These are phyloP conservation scores for Solenopsis invicta DNA, from an alignment of 1,140 invertebrate species.

Conservation along the genomic window DNA sequence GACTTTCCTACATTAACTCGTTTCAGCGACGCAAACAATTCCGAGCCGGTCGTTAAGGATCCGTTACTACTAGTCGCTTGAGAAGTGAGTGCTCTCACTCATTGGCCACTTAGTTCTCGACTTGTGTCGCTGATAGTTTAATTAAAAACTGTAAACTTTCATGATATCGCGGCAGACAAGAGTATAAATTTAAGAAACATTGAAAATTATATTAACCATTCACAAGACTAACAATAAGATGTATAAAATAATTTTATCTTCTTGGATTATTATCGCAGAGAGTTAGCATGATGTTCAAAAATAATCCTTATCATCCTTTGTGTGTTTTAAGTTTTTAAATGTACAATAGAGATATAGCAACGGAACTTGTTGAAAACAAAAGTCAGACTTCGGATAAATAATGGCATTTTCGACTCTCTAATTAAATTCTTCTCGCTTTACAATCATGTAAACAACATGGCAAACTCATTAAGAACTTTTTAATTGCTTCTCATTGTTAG, in stretches of 20 bases:
- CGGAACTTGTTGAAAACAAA: not conserved
- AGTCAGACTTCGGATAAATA: not conserved
- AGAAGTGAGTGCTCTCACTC: conserved; percentile 49
- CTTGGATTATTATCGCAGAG: not conserved
- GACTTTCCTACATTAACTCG: conserved; percentile 81
- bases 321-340: not conserved
- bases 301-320: conserved; percentile 3
- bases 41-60: conserved; percentile 76
- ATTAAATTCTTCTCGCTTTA: conserved; percentile 25
- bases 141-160: conserved; percentile 76
- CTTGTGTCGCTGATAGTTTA: conserved; percentile 69
- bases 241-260: not conserved
- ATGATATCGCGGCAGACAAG: conserved; percentile 7
- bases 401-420: conserved; percentile 10
- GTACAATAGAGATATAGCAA: no score
- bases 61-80: conserved; percentile 72
- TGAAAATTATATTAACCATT: conserved; percentile 15
- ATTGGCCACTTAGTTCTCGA: conserved; percentile 67
- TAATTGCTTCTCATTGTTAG: conserved; percentile 38
- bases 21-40: conserved; percentile 78
- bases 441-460: conserved; percentile 8
- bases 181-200: conserved; percentile 24
- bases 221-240: not conserved
- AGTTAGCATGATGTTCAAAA: not conserved
- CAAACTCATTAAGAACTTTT: conserved; percentile 15